phyloP scores from a whole-genome alignment of 1,140 invertebrate genomes.

The Vanessa tameamea region DNA sequence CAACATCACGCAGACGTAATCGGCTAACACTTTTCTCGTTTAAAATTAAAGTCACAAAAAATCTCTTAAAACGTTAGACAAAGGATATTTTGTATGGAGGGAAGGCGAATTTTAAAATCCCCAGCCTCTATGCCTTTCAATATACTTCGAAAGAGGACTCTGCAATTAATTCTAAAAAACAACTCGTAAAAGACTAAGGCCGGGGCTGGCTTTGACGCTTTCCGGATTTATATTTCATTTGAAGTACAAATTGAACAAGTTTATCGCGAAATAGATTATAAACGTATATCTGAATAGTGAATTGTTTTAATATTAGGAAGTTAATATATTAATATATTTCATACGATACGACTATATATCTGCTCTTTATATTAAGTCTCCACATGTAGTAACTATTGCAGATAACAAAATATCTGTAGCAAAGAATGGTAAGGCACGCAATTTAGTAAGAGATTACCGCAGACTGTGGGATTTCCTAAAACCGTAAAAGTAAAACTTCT shows the following conservation, averaged over 20 bases:
- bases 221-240: not conserved
- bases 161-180: conserved; percentile 7
- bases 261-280: not conserved
- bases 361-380: too few relatives aligned
- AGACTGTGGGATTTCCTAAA: too few relatives aligned
- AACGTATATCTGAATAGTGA: too few relatives aligned
- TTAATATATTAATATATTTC: too few relatives aligned
- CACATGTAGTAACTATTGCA: too few relatives aligned
- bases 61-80: conserved; percentile 17
- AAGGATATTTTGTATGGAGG: conserved; percentile 13
- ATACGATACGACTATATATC: too few relatives aligned
- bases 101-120: conserved; percentile 10
- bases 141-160: not conserved
- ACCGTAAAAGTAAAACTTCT: too few relatives aligned
- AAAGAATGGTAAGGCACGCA: too few relatives aligned
- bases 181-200: not conserved
- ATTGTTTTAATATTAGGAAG: too few relatives aligned
- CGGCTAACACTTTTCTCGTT: too few relatives aligned
- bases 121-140: conserved; percentile 9
- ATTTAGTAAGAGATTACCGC: too few relatives aligned
- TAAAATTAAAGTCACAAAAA: not conserved
- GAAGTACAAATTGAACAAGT: not conserved
- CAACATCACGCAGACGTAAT: not conserved
- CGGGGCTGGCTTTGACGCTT: not conserved
- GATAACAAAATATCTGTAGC: too few relatives aligned